Conservation (phyloP, 2,797 vertebrate genomes). For the Huso huso region DNA sequence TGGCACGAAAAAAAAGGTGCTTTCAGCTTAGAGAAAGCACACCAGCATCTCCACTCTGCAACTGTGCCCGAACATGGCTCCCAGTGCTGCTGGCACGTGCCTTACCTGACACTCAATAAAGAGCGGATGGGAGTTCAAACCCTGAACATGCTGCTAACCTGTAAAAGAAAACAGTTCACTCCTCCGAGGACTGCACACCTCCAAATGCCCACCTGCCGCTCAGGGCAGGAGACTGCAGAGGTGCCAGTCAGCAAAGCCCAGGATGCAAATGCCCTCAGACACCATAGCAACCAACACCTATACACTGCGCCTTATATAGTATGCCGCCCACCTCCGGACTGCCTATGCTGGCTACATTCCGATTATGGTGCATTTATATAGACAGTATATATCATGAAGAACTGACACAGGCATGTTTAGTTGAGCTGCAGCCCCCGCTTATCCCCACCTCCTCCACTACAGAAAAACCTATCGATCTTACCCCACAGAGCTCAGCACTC, state of each 20-base stretch:
- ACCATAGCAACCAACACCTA: constrained; percentile 47
- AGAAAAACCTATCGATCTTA: constrained; percentile 1
- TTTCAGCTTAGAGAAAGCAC: no score
- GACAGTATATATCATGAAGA: not conserved
- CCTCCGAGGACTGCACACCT: constrained; percentile 39
- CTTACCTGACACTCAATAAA: no score
- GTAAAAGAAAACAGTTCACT: constrained; percentile 38
- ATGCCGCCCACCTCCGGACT: not conserved
- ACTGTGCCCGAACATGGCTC: no score
- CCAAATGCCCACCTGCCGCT: constrained; percentile 51
- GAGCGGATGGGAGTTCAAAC: not conserved
- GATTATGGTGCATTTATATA: not conserved
- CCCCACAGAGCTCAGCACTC: not conserved
- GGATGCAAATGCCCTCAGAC: constrained; percentile 44
- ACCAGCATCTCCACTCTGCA: no score
- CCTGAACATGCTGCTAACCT: constrained; percentile 36
- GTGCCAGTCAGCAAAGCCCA: constrained; percentile 41
- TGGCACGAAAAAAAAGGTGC: no score
- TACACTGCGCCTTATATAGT: not conserved
- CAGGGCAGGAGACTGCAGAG: constrained; percentile 40
- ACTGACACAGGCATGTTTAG: constrained; percentile 4
- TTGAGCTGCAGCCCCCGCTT: not conserved
- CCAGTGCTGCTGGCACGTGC: no score
- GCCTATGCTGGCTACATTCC: not conserved
- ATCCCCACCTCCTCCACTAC: not conserved